Base-by-base conservation (phyloP, 2,797 vertebrate species). In the Australoheros facetus region DNA sequence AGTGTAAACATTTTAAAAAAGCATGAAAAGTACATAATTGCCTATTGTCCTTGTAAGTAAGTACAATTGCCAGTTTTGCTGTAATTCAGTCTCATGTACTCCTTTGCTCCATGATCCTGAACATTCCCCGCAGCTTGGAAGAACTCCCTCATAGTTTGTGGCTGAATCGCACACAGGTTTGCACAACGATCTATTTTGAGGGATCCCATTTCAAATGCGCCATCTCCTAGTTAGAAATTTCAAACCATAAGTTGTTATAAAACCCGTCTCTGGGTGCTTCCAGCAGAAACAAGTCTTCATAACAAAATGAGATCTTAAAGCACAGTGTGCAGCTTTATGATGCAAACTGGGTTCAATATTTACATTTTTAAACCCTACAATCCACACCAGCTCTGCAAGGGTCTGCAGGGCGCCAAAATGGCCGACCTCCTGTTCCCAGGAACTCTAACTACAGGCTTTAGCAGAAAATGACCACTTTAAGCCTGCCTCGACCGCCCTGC, bases 401-500 rank as follows among this genome's bases (percentile, higher is more conserved):
- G 88, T 91, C 91, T 85, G 72, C 83, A 82, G 87, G 90, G 87
- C 87, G 79, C 87, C 89, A 90, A 85, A 79, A 89, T 85, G 91
- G 89, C 89, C 83, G 79, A 82, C 90, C 90, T 87, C 72, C 80
- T 79, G 84, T 94, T 95, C 92, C 91, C 94, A 93, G 81, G 91
- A 88, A 81, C 83, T 86, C 77, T 95, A 95, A 95, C 80, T 94
- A 95, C 88, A 95, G 93, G 89, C 87, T 86, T 78, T 57, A 74
- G 85, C 28, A 84, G 89, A 92, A 95, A 95, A 95, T 94, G 91
- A 95, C 87, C 91, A 92, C 90, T 86, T 95, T 93, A 78, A 88
- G 80, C 74, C 69, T 53, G 80, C 80, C 71, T 79, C 45, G 79
- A 91, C 92, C 85, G 83, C 91, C 87, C 87, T 81, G 83, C 88